These are phyloP conservation scores for Phallusia fumigata DNA, from an alignment of 23 tunicate genomes.

Conservation along the genomic window DNA sequence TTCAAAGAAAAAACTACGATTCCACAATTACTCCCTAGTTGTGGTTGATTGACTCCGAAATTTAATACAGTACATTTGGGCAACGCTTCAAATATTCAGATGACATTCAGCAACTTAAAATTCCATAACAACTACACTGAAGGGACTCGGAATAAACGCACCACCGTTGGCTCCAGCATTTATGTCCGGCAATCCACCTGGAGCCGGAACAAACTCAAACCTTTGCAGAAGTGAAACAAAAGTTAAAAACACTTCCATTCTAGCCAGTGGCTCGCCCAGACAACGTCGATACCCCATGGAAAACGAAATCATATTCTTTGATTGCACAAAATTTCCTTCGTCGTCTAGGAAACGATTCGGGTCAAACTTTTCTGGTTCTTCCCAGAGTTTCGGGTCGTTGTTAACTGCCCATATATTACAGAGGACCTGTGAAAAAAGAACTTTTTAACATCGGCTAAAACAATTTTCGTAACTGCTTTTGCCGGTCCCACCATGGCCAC, in stretches of 20 bases:
- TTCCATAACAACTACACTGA: not conserved
- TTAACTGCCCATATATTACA: constrained; percentile 31
- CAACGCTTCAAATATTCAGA: no score
- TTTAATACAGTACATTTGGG: no score
- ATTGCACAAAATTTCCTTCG: not conserved
- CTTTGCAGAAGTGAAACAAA: constrained; percentile 7
- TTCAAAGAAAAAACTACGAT: no score
- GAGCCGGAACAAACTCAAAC: constrained; percentile 27
- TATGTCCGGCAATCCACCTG: not conserved
- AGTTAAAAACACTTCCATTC: constrained; percentile 16
- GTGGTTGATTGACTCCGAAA: no score
- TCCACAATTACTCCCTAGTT: no score
- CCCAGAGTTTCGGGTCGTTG: constrained; percentile 16
- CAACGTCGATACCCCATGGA: constrained; percentile 26
- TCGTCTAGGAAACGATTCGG: constrained; percentile 17
- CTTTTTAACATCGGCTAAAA: not conserved
- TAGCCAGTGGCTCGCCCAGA: constrained; percentile 18
- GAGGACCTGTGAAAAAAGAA: not conserved
- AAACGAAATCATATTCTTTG: constrained; percentile 8
- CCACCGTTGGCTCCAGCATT: not conserved
- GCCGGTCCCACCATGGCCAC: no score
- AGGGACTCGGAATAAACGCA: not conserved
- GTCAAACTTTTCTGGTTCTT: constrained; percentile 30
- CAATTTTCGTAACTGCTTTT: not conserved
- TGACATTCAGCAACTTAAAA: not conserved